Base-by-base conservation (phyloP, 2,797 vertebrate species). In the Taenioides sp. region DNA sequence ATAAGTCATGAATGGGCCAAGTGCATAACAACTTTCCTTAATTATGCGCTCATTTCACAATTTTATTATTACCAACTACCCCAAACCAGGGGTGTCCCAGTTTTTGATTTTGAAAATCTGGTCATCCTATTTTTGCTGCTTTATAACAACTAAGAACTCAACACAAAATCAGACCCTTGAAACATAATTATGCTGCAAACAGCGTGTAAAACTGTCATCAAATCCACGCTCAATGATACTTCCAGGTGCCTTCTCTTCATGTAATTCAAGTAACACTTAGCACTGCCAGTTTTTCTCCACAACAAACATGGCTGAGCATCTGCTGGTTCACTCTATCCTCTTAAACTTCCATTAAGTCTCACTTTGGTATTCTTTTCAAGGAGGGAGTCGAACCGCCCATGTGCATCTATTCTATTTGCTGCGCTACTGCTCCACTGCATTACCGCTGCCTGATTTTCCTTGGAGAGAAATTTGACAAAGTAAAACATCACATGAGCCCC, bases 401-500 rank as follows among this genome's bases (percentile, higher is more conserved):
- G 27, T 52, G 57, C 18, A 37, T 67, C 57, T 12, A 22, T 27
- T 71, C 43, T 28, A 49, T 58, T 40, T 72, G 71, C 47, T 31
- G 27, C 6, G 7, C 50, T 23, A 23, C 50, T 40, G 66, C 66
- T 67, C 54, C 23, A 12, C 67, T 69, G 67, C 65, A 14, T 52
- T 27, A 14, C 65, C 23, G 59, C 58, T 27, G 17, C 61, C 10
- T 9, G 10, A 27, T 73, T 61, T 47, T 55, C 57, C 57, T 73
- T 47, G 9, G 25, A 17, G 28, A 11, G 27, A 72, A 47, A 63
- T 49, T 68, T 28, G 28, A 34, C 66, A 75, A 68, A 34, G 66
- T 74, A 43, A 74, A 66, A 64, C 50, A 74, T 57, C 18, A 43
- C 11, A 61, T 68, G 20, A 63, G 60, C 23, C 57, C 10, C 66